Percentiles rank a stretch among this genome's conserved stretches.
These are phyloP conservation scores for Ophioninae sp. DNA, from an alignment of 2,888 invertebrate species.

Conservation along the genomic window DNA sequence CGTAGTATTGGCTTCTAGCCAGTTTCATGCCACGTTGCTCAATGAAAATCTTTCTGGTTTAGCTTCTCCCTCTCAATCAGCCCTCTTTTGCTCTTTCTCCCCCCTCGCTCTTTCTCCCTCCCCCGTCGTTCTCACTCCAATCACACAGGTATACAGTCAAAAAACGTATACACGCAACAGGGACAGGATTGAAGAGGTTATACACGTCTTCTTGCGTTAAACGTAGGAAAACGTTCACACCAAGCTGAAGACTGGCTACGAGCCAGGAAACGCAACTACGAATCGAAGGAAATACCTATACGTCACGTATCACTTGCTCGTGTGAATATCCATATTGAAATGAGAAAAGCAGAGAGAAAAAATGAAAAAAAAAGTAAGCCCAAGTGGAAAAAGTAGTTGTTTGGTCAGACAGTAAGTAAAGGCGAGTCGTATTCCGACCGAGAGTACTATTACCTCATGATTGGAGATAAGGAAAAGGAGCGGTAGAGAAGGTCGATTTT, in stretches of 20 bases:
- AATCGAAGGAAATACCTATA: constrained; percentile 11
- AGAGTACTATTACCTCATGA: constrained; percentile 5
- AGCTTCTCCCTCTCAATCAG: constrained; percentile 67
- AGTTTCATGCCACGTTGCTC: constrained; percentile 75
- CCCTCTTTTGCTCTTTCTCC: constrained; percentile 17
- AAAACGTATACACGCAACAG: constrained; percentile 14
- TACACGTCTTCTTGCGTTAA: constrained; percentile 72
- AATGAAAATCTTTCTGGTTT: constrained; percentile 80
- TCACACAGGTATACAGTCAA: neutral
- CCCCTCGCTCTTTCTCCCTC: constrained; percentile 57
- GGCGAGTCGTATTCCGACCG: constrained; percentile 29
- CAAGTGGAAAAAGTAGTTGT: constrained; percentile 74
- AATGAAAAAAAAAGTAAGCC: constrained; percentile 62
- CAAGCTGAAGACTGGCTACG: constrained; percentile 71
- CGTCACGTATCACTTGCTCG: neutral
- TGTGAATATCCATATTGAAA: neutral
- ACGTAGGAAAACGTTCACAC: constrained; percentile 75
- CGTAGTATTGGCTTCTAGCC: constrained; percentile 78
- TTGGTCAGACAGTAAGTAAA: constrained; percentile 67
- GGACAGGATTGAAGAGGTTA: neutral
- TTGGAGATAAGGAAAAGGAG: constrained; percentile 57
- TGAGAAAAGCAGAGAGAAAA: constrained; percentile 48
- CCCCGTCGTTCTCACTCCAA: constrained; percentile 5
- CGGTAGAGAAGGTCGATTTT: constrained; percentile 45
- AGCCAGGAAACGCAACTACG: constrained; percentile 65